A percentile compares a stretch with the other conserved stretches of the same genome.
phyloP scores from a whole-genome alignment of 2,888 invertebrate genomes.

The Linnaemya tessellans region DNA sequence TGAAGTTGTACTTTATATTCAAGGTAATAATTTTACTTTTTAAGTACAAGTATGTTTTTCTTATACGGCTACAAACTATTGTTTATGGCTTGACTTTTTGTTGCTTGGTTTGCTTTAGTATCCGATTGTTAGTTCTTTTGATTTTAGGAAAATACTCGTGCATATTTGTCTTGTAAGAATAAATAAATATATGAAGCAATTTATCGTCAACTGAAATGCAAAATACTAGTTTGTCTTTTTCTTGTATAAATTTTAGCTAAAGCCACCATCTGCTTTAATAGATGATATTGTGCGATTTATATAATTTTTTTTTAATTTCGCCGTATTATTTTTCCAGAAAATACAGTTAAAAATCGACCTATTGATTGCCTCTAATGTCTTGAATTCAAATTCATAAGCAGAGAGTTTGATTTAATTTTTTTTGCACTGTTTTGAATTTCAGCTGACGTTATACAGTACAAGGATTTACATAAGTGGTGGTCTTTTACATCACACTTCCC shows the following conservation, averaged over 20 bases:
- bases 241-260: too few relatives aligned
- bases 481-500: slow-evolving; percentile 22
- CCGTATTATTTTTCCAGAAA: too few relatives aligned
- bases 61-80: slow-evolving; percentile 40
- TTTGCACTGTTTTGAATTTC: background rate
- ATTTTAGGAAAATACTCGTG: background rate
- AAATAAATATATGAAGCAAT: slow-evolving; percentile 29
- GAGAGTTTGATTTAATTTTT: background rate
- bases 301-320: too few relatives aligned
- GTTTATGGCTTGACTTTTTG: slow-evolving; percentile 51
- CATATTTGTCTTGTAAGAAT: slow-evolving; percentile 29
- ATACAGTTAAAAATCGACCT: too few relatives aligned
- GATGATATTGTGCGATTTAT: too few relatives aligned
- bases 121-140: background rate
- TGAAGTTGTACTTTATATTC: slow-evolving; percentile 55
- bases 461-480: slow-evolving; percentile 3
- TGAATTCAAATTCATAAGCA: too few relatives aligned
- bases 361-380: too few relatives aligned
- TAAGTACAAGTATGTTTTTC: slow-evolving; percentile 25
- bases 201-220: background rate
- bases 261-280: too few relatives aligned
- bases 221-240: too few relatives aligned
- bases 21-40: slow-evolving; percentile 63
- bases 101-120: slow-evolving; percentile 30
- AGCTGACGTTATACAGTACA: background rate